Base-by-base conservation (phyloP, 2,113 vertebrate genomes). In the Salvator merianae region DNA sequence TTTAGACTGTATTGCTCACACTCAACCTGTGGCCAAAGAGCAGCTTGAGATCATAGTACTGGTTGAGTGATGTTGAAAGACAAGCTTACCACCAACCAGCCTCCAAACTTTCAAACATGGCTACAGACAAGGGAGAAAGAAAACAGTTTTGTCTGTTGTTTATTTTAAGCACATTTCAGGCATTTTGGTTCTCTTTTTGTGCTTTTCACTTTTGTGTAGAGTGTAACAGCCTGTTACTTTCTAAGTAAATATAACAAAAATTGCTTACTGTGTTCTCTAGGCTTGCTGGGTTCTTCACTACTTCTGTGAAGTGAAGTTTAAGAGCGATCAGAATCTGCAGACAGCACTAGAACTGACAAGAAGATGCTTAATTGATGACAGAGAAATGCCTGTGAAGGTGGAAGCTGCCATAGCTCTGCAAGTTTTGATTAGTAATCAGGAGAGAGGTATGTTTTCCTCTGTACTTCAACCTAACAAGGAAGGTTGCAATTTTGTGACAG, bases 221-320 rank as follows among this genome's bases (percentile, higher is more conserved):
- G 62, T 28, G 62, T 28, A 26, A 30, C 32, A 34, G 26, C 4
- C 36, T 62, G 13, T 36, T 59, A 59, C 55, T 59, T 59, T 59
- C 14, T 59, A 20, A 59, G 24, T 40, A 30, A 63, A 62, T 2
- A 75, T 65, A 32, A 68, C 32, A 88, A 5, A 69, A 79, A 2
- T 92, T 87, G 63, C 53, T 89, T 3, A 3, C 0, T 38, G 38
- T 86, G 8, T 86, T 12, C 87, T 87, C 12, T 80, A 99, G 99
- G 99, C 99, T 91, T 99, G 99, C 89, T 99, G 99, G 98, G 98
- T 99, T 75, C 97, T 99, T 91, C 99, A 99, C 93, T 99, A 99
- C 96, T 99, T 99, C 95, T 99, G 98, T 83, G 98, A 99, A 96
- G 99, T 99, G 69, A 99, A 98, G 93, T 99, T 99, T 93, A 99